Conservation (phyloP, 2,888 invertebrate species). For the Crematogaster levior region DNA sequence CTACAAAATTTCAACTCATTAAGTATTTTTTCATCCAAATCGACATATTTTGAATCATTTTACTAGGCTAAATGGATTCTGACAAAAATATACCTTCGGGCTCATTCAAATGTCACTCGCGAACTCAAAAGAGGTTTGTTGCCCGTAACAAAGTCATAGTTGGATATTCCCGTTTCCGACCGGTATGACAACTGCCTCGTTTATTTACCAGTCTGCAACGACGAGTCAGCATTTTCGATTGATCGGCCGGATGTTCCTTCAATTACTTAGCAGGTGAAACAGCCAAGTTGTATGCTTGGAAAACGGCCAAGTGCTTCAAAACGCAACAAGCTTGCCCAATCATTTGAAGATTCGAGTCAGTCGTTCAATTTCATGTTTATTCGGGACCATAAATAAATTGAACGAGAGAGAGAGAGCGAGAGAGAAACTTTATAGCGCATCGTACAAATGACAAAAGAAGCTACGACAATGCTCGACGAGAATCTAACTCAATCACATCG, state of each 20-base stretch:
- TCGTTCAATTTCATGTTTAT: conserved; percentile 8
- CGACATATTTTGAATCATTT: too few species aligned
- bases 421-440: not conserved
- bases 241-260: conserved; percentile 63
- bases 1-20: too few species aligned
- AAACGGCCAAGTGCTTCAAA: conserved; percentile 60
- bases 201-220: not conserved
- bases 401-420: not conserved
- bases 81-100: not conserved
- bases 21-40: too few species aligned
- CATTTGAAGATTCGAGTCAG: conserved; percentile 4
- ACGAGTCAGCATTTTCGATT: conserved; percentile 57
- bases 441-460: not conserved
- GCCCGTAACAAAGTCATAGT: conserved; percentile 6
- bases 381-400: conserved; percentile 3
- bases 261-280: conserved; percentile 64
- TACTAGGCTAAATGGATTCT: not conserved
- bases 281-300: conserved; percentile 56
- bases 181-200: conserved; percentile 13
- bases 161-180: not conserved
- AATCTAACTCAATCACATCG: not conserved
- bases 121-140: not conserved
- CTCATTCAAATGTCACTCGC: not conserved
- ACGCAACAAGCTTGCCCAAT: conserved; percentile 67
- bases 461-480: not conserved